phyloP scores from a whole-genome alignment of 2,888 invertebrate genomes.

The Desoria tigrina region DNA sequence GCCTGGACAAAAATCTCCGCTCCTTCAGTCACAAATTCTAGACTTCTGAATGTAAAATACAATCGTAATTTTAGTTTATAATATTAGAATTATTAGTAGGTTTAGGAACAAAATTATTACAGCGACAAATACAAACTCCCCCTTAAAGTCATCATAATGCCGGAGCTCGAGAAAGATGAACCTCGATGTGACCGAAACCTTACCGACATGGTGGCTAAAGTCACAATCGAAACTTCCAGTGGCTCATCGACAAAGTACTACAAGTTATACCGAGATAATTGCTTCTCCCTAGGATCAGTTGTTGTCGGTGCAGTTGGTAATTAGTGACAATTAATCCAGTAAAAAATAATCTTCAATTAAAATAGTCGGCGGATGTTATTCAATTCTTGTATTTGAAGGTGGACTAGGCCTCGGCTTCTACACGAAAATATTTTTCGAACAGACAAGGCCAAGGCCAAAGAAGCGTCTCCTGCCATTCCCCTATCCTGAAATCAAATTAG shows the following conservation, averaged over 20 bases:
- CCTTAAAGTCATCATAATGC: no score
- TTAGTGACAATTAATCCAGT: not conserved
- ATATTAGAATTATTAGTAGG: no score
- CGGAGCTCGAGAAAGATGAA: no score
- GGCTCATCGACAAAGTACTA: constrained; percentile 6
- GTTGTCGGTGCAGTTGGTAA: not conserved
- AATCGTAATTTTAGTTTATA: no score
- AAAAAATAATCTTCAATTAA: constrained; percentile 1
- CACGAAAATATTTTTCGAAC: constrained; percentile 7
- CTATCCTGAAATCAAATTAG: not conserved
- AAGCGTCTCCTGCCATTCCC: not conserved
- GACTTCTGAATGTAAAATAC: not conserved
- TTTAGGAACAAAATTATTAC: not conserved
- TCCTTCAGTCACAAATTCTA: no score
- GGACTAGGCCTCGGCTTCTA: constrained; percentile 5
- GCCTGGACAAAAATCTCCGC: no score
- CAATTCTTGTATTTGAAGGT: constrained; percentile 2
- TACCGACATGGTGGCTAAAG: constrained; percentile 5
- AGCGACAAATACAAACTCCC: no score
- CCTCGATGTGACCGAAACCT: no score
- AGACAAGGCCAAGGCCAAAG: not conserved
- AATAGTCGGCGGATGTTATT: no score
- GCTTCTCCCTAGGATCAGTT: constrained; percentile 3
- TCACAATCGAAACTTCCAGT: constrained; percentile 8
- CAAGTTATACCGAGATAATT: constrained; percentile 1